Evolutionary conservation across 2,113 vertebrate genomes (phyloP).

Genomic region (Acanthochromis polyacanthus): DNA sequence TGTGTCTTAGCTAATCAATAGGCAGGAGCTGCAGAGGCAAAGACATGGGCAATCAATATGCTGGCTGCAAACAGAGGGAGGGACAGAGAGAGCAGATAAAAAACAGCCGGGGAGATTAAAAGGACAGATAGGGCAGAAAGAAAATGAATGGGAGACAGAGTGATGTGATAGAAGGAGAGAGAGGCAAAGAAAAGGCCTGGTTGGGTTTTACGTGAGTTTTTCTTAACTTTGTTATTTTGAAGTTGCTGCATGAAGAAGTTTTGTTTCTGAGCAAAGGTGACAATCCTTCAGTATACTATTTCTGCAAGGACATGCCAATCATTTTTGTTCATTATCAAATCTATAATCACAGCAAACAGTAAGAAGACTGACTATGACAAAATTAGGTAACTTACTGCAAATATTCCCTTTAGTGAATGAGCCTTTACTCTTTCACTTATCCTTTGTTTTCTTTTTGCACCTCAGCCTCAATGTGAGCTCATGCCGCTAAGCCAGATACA

Average conservation of each 20-base stretch:
- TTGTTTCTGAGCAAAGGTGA: no score
- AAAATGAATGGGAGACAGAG: conserved; percentile 63
- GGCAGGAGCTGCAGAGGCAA: conserved; percentile 84
- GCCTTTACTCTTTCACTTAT: background rate
- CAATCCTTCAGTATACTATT: no score
- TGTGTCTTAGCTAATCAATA: conserved; percentile 83
- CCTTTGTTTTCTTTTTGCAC: conserved; percentile 19
- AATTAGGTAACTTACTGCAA: background rate
- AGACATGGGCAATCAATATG: conserved; percentile 87
- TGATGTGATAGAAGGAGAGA: conserved; percentile 52
- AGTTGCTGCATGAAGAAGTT: background rate
- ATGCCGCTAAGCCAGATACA: background rate
- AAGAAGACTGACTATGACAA: background rate
- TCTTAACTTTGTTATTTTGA: conserved; percentile 17
- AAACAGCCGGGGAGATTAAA: conserved; percentile 72
- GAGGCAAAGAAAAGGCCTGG: conserved; percentile 7
- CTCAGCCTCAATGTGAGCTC: conserved; percentile 13
- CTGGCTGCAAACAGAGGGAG: conserved; percentile 79
- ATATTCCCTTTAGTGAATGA: background rate
- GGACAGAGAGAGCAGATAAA: conserved; percentile 74
- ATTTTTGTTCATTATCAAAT: background rate
- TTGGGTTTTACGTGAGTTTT: background rate
- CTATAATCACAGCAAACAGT: background rate
- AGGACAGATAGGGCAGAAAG: conserved; percentile 64
- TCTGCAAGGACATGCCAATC: conserved; percentile 5